A percentile compares a stretch with the other conserved stretches of the same genome.
Conservation (phyloP, 2,888 invertebrate species). For the Lepas anatifera region DNA sequence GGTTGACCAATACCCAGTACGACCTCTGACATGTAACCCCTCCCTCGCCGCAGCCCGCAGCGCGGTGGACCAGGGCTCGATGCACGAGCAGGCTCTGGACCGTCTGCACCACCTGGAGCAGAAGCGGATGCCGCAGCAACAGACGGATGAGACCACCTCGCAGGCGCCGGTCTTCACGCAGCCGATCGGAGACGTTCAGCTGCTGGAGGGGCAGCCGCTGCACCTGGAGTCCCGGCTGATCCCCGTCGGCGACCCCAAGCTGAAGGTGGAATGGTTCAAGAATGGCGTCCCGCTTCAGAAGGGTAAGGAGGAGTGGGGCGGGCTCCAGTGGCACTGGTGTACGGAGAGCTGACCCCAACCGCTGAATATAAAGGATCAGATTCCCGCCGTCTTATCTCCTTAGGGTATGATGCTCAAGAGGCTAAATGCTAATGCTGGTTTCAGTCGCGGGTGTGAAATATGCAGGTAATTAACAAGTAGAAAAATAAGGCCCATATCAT, state of each 20-base stretch:
- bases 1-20: too few relatives aligned
- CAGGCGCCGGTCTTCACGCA: conserved; percentile 88
- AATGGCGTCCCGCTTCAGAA: conserved; percentile 74
- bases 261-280: conserved; percentile 86
- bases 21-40: too few relatives aligned
- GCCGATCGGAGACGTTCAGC: conserved; percentile 72
- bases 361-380: too few relatives aligned
- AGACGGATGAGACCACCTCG: conserved; percentile 57
- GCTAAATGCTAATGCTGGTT: too few relatives aligned
- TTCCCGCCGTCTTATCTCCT: too few relatives aligned
- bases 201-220: conserved; percentile 81
- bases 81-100: conserved; percentile 75
- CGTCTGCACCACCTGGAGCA: conserved; percentile 70
- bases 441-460: too few relatives aligned
- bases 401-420: too few relatives aligned
- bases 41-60: conserved; percentile 39
- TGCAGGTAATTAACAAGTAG: too few relatives aligned
- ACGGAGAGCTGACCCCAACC: too few relatives aligned
- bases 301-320: too few relatives aligned
- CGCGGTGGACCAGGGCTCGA: conserved; percentile 69
- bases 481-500: too few relatives aligned
- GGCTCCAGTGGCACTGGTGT: too few relatives aligned
- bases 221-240: conserved; percentile 89
- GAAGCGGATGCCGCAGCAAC: conserved; percentile 49
- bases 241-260: conserved; percentile 82